Conservation (phyloP, 2,797 vertebrate species). For the Siniperca undulata region DNA sequence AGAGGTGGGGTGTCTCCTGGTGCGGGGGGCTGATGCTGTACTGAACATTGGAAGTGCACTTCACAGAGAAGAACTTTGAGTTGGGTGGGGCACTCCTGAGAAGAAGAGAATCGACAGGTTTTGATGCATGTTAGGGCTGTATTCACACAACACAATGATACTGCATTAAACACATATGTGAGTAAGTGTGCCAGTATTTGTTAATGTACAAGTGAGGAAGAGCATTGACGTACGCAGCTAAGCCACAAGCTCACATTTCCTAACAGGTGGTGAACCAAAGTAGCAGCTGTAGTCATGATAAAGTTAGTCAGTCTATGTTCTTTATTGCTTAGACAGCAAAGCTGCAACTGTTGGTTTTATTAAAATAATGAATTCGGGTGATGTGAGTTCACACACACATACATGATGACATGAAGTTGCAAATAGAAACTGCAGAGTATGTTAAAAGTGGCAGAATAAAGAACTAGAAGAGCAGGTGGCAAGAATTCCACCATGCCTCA, state of each 20-base stretch:
- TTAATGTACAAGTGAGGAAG: not conserved
- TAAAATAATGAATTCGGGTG: not conserved
- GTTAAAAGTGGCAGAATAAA: not conserved
- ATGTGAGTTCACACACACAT: not conserved
- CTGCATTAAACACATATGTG: not conserved
- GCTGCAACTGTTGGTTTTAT: not conserved
- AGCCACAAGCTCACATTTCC: slow-evolving; percentile 23
- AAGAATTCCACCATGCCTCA: not conserved
- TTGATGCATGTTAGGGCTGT: not conserved
- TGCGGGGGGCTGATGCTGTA: slow-evolving; percentile 75
- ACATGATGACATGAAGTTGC: not conserved
- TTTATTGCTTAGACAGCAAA: not conserved
- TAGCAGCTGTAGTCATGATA: slow-evolving; percentile 7
- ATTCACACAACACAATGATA: slow-evolving; percentile 1
- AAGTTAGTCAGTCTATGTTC: not conserved
- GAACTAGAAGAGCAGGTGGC: not conserved
- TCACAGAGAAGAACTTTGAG: slow-evolving; percentile 88
- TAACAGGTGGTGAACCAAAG: slow-evolving; percentile 34
- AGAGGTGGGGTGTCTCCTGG: slow-evolving; percentile 10
- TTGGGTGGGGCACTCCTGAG: slow-evolving; percentile 88
- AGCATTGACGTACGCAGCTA: fast-evolving
- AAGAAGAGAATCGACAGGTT: not conserved
- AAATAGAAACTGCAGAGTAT: not conserved
- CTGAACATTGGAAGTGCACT: slow-evolving; percentile 83
- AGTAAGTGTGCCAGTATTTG: not conserved